Evolutionary conservation across 2,113 vertebrate genomes (phyloP), one percentile per base, ranked within the genome.

Genomic region (Abramis brama): DNA sequence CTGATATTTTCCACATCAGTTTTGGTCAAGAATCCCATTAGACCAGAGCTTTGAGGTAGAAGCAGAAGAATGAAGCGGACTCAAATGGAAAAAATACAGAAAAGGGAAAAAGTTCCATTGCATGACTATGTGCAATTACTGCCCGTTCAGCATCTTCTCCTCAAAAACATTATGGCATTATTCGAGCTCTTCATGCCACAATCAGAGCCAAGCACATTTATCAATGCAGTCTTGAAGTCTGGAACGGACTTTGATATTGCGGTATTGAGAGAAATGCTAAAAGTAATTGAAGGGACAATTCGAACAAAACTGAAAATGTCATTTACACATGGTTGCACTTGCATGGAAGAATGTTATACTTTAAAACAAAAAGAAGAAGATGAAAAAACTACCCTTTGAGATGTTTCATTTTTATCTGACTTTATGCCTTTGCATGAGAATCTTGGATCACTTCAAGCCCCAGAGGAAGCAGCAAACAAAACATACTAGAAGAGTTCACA

Each of bases 71-170:
- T 75, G 47, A 11, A 50, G 11, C 70, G 84, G 84, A 39, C 10
- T 78, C 71, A 89, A 85, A 88, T 87, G 82, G 60, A 8, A 70
- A 21, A 70, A 83, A n/a, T 2, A n/a, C 73, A 88, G 86, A 91
- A 90, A 85, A 21, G 39, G 3, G 1, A 43, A 47, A 23, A 79
- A 80, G 25, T 23, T 7, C 80, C 76, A 88, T 84, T 62, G 86
- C 89, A 84, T 80, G 88, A 90, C 86, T 86, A 9, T 11, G 75
- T 57, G 88, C 66, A 91, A 91, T 90, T 89, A 87, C 1, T n/a
- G 85, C 50, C 83, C 79, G 90, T 85, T 68, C 78, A 82, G 89
- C 83, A 79, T 79, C 80, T 89, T 88, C 88, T 87, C 88, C 84
- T 4, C 13, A 36, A n/a, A n/a, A 87, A 81, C 85, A 89, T 84